Percentiles rank a stretch among this genome's conserved stretches.
Conservation (phyloP, 2,797 vertebrate genomes). For the Sebastes elongatus region DNA sequence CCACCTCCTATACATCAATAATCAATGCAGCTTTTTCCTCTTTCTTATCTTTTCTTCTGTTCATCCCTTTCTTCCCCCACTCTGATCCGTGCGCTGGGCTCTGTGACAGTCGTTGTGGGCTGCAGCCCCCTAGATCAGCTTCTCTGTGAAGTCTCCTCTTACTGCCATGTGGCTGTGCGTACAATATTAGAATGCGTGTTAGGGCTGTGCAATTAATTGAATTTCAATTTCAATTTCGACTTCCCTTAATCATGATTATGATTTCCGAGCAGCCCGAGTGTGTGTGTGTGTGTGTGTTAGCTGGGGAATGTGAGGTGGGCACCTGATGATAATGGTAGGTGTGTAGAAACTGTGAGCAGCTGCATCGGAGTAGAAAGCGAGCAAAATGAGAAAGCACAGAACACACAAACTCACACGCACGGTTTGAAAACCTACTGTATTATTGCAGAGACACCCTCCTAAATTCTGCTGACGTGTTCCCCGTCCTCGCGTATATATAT, state of each 20-base stretch:
- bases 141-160: constrained; percentile 44
- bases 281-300: neutral
- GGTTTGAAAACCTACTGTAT: neutral
- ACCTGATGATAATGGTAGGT: neutral
- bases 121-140: constrained; percentile 33
- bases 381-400: neutral
- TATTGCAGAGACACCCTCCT: neutral
- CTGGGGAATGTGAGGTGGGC: neutral
- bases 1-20: neutral
- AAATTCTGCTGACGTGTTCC: constrained; percentile 23
- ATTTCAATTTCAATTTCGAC: too few relatives aligned
- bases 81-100: constrained; percentile 11
- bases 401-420: neutral
- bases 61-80: neutral
- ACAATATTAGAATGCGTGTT: neutral
- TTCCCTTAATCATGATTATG: too few relatives aligned
- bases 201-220: too few relatives aligned
- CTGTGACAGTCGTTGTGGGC: constrained; percentile 37
- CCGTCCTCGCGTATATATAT: constrained; percentile 28
- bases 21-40: constrained; percentile 22
- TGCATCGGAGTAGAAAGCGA: neutral
- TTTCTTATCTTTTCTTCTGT: neutral
- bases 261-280: too few relatives aligned
- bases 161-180: neutral
- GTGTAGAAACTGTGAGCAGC: neutral